These are phyloP conservation scores for Orchesella cincta DNA, from an alignment of 1,140 invertebrate species.

Conservation along the genomic window DNA sequence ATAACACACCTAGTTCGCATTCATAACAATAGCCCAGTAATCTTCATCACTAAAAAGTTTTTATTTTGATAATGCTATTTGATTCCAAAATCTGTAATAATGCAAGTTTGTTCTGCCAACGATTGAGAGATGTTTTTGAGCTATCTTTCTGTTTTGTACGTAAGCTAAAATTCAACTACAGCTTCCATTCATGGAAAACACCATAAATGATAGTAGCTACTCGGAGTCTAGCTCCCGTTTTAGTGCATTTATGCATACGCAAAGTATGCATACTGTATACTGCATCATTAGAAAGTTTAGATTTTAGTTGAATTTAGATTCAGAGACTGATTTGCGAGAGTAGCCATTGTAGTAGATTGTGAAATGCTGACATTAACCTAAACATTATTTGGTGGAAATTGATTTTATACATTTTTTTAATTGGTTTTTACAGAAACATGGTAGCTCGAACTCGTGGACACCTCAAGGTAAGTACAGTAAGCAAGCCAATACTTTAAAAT, in stretches of 20 bases:
- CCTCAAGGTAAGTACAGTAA: slow-evolving; percentile 42
- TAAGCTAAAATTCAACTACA: slow-evolving; percentile 9
- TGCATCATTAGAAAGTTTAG: no score
- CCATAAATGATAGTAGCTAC: no score
- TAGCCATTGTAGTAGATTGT: no score
- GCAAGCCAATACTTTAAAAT: not conserved
- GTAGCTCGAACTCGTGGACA: slow-evolving; percentile 48
- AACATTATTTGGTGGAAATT: not conserved
- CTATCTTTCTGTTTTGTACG: slow-evolving; percentile 1
- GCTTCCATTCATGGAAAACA: no score
- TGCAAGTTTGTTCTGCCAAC: not conserved
- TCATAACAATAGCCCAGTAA: not conserved
- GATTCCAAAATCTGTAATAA: not conserved
- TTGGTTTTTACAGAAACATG: slow-evolving; percentile 46
- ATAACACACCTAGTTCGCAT: no score
- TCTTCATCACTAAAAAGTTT: not conserved
- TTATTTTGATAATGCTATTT: not conserved
- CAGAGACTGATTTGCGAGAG: no score
- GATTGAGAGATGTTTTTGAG: not conserved
- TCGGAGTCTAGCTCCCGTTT: no score
- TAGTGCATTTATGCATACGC: no score
- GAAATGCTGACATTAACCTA: not conserved
- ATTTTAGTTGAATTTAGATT: no score
- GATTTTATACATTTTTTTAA: not conserved
- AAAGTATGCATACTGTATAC: no score